phyloP scores from a whole-genome alignment of 2,797 vertebrate species.

The Neosalanx taihuensis region DNA sequence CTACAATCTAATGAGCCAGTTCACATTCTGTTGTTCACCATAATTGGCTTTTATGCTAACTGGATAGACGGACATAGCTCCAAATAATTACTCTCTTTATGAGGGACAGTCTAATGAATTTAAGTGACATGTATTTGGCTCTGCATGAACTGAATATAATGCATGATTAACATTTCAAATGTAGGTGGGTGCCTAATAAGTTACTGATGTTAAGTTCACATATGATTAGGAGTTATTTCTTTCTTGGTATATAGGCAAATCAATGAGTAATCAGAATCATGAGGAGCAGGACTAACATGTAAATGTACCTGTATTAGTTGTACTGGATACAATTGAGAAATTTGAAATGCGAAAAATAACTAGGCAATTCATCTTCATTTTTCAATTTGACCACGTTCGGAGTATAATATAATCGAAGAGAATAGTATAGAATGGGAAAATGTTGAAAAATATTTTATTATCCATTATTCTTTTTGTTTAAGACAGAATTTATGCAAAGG shows the following conservation, averaged over 20 bases:
- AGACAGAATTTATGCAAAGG: conserved; percentile 30
- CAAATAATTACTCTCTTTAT: conserved; percentile 73
- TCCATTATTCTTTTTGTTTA: conserved; percentile 21
- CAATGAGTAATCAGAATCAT: no score
- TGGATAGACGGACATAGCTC: conserved; percentile 65
- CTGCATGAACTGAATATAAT: conserved; percentile 41
- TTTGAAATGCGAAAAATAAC: no score
- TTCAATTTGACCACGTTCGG: neutral
- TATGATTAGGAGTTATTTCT: no score
- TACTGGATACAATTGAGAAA: neutral
- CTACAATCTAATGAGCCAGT: conserved; percentile 73
- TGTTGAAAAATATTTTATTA: neutral
- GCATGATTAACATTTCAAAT: conserved; percentile 24
- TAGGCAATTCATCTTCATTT: no score
- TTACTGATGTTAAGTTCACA: neutral
- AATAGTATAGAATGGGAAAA: neutral
- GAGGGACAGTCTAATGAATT: conserved; percentile 68
- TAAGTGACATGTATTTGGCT: conserved; percentile 63
- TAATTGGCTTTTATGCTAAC: conserved; percentile 73
- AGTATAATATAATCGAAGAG: neutral
- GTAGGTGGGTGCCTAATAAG: neutral
- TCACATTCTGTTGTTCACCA: conserved; percentile 75
- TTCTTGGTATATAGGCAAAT: no score
- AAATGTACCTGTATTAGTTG: neutral
- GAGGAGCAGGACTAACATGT: neutral